These are phyloP conservation scores for Acanthochromis polyacanthus DNA, from an alignment of 2,113 vertebrate species.

Conservation along the genomic window DNA sequence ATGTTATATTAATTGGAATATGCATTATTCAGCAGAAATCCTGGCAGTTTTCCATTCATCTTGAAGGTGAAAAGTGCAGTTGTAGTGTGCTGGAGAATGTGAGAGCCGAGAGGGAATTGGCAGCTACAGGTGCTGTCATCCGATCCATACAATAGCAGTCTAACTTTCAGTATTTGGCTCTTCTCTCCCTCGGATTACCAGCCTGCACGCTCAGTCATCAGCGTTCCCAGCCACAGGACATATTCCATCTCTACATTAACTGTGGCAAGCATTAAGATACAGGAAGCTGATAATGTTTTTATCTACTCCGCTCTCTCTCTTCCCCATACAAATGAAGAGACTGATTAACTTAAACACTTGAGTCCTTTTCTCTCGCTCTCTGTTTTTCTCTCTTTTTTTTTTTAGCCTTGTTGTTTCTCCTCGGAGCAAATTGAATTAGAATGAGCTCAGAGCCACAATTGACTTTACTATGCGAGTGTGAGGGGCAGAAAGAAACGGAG, in stretches of 20 bases:
- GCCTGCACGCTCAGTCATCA: slow-evolving; percentile 17
- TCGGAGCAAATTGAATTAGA: slow-evolving; percentile 80
- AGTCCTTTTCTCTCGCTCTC: slow-evolving; percentile 14
- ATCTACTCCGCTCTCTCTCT: slow-evolving; percentile 61
- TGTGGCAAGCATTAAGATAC: slow-evolving; percentile 71
- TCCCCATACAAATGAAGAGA: slow-evolving; percentile 68
- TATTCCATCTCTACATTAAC: slow-evolving; percentile 73
- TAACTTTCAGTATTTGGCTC: neutral
- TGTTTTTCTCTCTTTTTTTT: neutral
- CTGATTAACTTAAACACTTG: slow-evolving; percentile 72
- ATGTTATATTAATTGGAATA: no score
- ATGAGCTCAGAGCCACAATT: slow-evolving; percentile 71
- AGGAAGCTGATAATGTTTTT: slow-evolving; percentile 68
- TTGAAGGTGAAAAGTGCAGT: slow-evolving; percentile 1
- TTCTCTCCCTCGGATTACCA: slow-evolving; percentile 1
- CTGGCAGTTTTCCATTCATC: neutral
- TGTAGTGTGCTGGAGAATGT: neutral
- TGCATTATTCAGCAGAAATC: neutral
- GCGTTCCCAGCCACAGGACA: slow-evolving; percentile 60
- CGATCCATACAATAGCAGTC: neutral
- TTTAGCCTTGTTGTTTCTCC: slow-evolving; percentile 59
- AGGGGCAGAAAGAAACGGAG: slow-evolving; percentile 25
- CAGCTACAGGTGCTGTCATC: slow-evolving; percentile 13
- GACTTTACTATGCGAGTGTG: slow-evolving; percentile 49
- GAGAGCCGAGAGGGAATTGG: neutral